Base-by-base conservation (phyloP, 2,113 vertebrate genomes). In the Heteronetta atricapilla region DNA sequence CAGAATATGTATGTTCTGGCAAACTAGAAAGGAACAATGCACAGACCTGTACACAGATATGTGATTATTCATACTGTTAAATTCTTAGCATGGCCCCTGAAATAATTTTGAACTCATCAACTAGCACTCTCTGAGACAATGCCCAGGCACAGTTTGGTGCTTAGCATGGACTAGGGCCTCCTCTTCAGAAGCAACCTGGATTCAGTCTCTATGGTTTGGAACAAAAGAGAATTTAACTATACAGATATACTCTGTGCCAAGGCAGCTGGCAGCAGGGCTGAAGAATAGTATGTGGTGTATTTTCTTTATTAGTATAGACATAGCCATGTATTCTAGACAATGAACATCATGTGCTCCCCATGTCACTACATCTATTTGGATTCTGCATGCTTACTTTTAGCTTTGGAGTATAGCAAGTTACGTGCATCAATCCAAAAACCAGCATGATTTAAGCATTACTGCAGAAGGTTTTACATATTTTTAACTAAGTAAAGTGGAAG, bases 361-460 rank as follows among this genome's bases (percentile, higher is more conserved):
- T 68, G 69, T 67, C 88, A 29, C 69, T 96, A 13, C 42, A 90
- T 64, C 67, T 78, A 38, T 69, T 94, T 92, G 58, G 59, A 95
- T 93, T 85, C 82, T 66, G 56, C 36, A 88, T 56, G 80, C 81
- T 91, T 94, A 33, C 18, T 90, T 58, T 96, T 80, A 90, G 60
- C 18, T 96, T 91, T 79, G 64, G 81, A 96, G 31, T 18, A 8
- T 86, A 56, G 25, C 4, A 8, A 89, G 62, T 72, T 56, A 79
- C 40, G 63, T 55, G 78, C 36, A 87, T 81, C 9, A 11, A 72
- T 81, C 94, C 85, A 92, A 62, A 96, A 90, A 16, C 56, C 68
- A 73, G 53, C 29, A 63, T 36, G 33, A 81, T 92, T 96, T 96
- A 83, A 11, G 5, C 28, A 90, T 14, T 90, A 18, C 33, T 93